phyloP scores from a whole-genome alignment of 2,888 invertebrate genomes.

The Agrochola lychnidis region DNA sequence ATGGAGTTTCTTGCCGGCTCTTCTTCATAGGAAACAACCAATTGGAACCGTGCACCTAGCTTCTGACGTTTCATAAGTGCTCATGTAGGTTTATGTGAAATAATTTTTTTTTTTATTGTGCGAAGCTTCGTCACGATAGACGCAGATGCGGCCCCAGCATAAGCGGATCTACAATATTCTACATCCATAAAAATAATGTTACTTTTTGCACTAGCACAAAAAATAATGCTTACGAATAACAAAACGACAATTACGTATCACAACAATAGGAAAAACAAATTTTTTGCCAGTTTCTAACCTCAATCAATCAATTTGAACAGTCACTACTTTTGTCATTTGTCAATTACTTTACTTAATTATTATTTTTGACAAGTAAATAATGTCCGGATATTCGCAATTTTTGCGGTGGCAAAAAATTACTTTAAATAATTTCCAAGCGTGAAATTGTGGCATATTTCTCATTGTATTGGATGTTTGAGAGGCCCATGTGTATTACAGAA shows the following conservation, averaged over 20 bases:
- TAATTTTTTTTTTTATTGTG: too few relatives aligned
- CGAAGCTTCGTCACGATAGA: too few relatives aligned
- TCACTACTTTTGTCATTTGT: slow-evolving; percentile 31
- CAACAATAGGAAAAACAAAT: slow-evolving; percentile 15
- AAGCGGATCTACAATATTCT: not conserved
- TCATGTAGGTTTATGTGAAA: too few relatives aligned
- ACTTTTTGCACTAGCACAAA: not conserved
- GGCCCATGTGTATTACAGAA: not conserved
- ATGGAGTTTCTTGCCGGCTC: too few relatives aligned
- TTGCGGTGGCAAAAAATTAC: not conserved
- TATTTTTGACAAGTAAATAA: not conserved
- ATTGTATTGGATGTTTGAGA: not conserved
- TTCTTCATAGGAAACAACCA: too few relatives aligned
- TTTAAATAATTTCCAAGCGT: not conserved
- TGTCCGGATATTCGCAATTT: not conserved
- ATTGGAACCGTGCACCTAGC: too few relatives aligned
- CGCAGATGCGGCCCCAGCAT: too few relatives aligned
- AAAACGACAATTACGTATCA: slow-evolving; percentile 2
- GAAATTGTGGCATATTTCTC: not conserved
- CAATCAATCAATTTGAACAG: slow-evolving; percentile 29
- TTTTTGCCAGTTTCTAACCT: slow-evolving; percentile 14
- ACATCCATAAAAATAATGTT: not conserved
- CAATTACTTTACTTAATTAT: not conserved
- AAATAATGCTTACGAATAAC: slow-evolving; percentile 9
- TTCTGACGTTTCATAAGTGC: too few relatives aligned